Evolutionary conservation across 2,113 vertebrate species (phyloP), one percentile per base, ranked within the genome.

Genomic region (Brachirus orientalis): DNA sequence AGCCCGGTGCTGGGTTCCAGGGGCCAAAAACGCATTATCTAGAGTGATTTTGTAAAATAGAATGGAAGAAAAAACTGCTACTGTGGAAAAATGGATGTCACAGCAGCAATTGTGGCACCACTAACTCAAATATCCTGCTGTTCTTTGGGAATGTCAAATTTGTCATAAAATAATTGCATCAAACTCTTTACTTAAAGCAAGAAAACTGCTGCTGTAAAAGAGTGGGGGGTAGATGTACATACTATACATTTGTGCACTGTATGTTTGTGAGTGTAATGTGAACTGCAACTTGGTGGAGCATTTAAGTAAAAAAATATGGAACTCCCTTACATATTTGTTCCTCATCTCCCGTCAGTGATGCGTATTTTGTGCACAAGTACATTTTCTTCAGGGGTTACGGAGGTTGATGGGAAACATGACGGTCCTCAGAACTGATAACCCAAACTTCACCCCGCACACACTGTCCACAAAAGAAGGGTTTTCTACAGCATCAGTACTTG

Each of bases 21-120:
- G 67, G 72, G 73, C 81, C 80, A 80, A 80, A 85, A 75, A 69
- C 72, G 77, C 82, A 86, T 84, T 86, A 87, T 72, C 72, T 75
- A 75, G 65, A 77, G 47, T 77, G 73, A 84, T 79, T 86, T 79
- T 54, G 60, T 54, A 75, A 73, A 88, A 77, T n/a, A 43, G 67
- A 83, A 81, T 74, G 72, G 76, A 85, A 75, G 53, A 67, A 63
- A 64, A 14, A 6, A 6, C 7, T 7, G 16, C 28, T 6, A 28
- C 3, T 28, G 28, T 28, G 6, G 28, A 28, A 28, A 28, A 44
- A 75, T 37, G 66, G 55, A 73, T 62, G 63, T 79, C 69, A 60
- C 33, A 54, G 48, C 57, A 43, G 54, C 1, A 8, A 60, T 53
- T 51, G 43, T 17, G 36, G 20, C 45, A 67, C 37, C 36, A 16